Base-by-base conservation (phyloP, 2,888 invertebrate genomes). In the Euproctis similis region DNA sequence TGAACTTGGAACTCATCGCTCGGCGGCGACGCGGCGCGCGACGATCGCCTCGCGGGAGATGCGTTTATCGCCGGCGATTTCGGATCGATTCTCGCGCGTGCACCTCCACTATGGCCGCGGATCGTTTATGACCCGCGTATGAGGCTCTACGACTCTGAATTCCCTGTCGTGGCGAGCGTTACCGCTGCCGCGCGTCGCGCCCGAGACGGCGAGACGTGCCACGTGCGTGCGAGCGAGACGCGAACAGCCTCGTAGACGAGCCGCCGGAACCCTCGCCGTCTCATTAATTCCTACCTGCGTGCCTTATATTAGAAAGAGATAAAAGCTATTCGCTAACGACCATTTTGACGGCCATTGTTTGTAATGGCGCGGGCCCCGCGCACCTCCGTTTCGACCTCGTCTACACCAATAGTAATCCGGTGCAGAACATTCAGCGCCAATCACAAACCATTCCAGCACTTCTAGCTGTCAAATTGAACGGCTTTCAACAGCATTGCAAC, bases 1-100 rank as follows among this genome's bases (percentile, higher is more conserved):
- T 94, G 90, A 95, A 96, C 91, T 95, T 96, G 89, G 95, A 95
- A 90, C 92, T 94, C 95, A 96, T 96, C 89, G 91, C 92, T 87
- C 87, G 80, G 78, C 73, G 73, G 73, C 77, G 78, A 77, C 78
- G 81, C 81, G 77, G 76, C 77, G 76, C 84, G 84, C 82, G 84
- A 78, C 81, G 84, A 69, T 76, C 80, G 81, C 80, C 78, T 77
- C 78, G 78, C 78, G 77, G 74, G 76, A 80, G 73, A 80, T 78
- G 77, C 80, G 81, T 82, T 81, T 77, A 78, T 80, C 78, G 76
- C 81, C 80, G 81, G 78, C 78, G 78, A 76, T 76, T n/a, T 81
- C 80, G 82, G 85, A 85, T 84, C 82, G 84, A 85, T 85, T 81
- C 85, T 80, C 84, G 81, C 84, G 82, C 82, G 84, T 84, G 84